A percentile compares a stretch with the other conserved stretches of the same genome.
phyloP scores from a whole-genome alignment of 2,797 vertebrate species.

The Hyperoplus lanceolatus region DNA sequence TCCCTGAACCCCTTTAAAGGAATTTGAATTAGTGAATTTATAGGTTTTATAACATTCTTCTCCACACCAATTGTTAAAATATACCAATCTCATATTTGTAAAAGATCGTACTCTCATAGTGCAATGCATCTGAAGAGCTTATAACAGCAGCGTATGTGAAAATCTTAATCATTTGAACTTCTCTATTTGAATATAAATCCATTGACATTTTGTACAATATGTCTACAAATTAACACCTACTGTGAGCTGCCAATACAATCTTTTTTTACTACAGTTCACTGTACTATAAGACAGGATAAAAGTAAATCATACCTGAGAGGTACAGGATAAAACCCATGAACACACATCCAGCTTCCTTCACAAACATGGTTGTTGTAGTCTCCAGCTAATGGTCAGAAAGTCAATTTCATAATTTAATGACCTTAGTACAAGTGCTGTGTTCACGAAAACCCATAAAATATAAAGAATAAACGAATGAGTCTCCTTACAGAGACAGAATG shows the following conservation, averaged over 20 bases:
- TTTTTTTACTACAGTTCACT: background rate
- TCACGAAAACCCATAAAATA: background rate
- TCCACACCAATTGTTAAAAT: background rate
- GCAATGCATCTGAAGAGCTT: background rate
- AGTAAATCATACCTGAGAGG: slow-evolving; percentile 18
- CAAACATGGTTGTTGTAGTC: slow-evolving; percentile 12
- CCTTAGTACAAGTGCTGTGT: background rate
- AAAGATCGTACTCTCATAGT: background rate
- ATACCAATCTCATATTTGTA: background rate
- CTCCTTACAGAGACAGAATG: background rate
- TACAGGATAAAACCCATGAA: background rate
- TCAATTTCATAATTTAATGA: background rate
- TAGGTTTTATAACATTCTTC: background rate
- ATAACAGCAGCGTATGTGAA: background rate
- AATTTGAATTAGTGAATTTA: background rate
- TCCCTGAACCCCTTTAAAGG: slow-evolving; percentile 9
- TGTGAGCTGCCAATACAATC: too few species aligned
- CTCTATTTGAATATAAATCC: background rate
- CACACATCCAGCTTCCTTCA: background rate
- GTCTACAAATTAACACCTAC: background rate
- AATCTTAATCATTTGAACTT: background rate
- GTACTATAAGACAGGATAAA: background rate
- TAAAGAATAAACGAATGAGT: background rate
- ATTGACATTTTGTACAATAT: background rate
- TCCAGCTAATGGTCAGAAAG: background rate